A percentile compares a stretch with the other conserved stretches of the same genome.
phyloP scores from a whole-genome alignment of 2,888 invertebrate genomes.

The Erpobdella octoculata region DNA sequence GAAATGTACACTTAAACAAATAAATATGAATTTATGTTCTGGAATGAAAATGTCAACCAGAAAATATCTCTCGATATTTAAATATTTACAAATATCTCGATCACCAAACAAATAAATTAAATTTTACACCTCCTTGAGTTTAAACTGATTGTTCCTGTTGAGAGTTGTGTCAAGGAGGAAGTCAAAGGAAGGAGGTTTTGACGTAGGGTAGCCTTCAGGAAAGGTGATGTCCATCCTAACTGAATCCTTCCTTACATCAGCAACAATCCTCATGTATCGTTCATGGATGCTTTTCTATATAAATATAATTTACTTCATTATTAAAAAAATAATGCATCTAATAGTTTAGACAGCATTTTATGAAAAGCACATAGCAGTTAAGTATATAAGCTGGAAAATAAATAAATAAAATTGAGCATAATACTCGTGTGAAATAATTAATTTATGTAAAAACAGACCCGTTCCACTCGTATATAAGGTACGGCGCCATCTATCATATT shows the following conservation, averaged over 20 bases:
- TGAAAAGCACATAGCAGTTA: not conserved
- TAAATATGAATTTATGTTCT: too few relatives aligned
- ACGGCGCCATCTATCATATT: too few relatives aligned
- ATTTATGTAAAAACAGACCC: too few relatives aligned
- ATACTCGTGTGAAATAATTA: too few relatives aligned
- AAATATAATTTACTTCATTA: not conserved
- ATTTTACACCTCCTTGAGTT: not conserved
- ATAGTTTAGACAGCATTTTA: not conserved
- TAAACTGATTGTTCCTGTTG: not conserved
- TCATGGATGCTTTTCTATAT: not conserved
- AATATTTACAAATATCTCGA: too few relatives aligned
- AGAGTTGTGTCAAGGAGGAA: not conserved
- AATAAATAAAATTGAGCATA: too few relatives aligned
- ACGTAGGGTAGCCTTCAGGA: not conserved
- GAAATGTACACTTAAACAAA: too few relatives aligned
- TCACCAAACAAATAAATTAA: not conserved
- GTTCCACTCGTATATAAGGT: too few relatives aligned
- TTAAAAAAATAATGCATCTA: not conserved
- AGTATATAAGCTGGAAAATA: too few relatives aligned
- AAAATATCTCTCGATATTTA: too few relatives aligned
- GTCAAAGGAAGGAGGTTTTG: not conserved
- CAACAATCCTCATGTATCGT: not conserved
- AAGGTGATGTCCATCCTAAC: conserved; percentile 8
- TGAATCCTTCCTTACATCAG: not conserved
- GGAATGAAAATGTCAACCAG: too few relatives aligned